Evolutionary conservation across 2,888 invertebrate species (phyloP).

Genomic region (Drosophila bunnanda): DNA sequence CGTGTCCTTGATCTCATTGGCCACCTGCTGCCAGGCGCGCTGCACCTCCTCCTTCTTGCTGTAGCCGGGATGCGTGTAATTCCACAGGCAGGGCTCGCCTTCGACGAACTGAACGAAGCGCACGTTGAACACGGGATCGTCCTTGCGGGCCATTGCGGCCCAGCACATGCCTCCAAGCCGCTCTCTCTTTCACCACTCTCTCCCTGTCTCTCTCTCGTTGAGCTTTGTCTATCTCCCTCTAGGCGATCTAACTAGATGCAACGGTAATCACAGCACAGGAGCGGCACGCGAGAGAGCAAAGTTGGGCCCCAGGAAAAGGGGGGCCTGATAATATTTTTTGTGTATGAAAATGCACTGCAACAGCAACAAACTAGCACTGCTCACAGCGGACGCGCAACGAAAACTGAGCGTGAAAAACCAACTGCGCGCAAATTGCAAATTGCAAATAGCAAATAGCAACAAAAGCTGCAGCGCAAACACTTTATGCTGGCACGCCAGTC

Average conservation of each 20-base stretch:
- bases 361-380: constrained; percentile 75
- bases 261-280: constrained; percentile 2
- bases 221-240: not conserved
- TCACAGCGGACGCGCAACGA: constrained; percentile 83
- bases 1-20: constrained; percentile 83
- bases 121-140: constrained; percentile 83
- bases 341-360: not conserved
- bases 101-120: constrained; percentile 83
- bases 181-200: not conserved
- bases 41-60: constrained; percentile 83
- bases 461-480: constrained; percentile 64
- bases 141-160: constrained; percentile 80
- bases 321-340: not conserved
- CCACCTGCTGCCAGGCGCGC: constrained; percentile 82
- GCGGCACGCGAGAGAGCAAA: no score
- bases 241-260: not conserved
- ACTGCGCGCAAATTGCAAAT: constrained; percentile 41
- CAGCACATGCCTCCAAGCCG: constrained; percentile 24
- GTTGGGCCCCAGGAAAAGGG: not conserved
- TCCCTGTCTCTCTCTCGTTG: not conserved
- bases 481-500: constrained; percentile 46
- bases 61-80: constrained; percentile 82
- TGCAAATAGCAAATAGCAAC: constrained; percentile 36
- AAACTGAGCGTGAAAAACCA: constrained; percentile 82
- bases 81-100: constrained; percentile 81